These are phyloP conservation scores for Adelphocoris suturalis DNA, from an alignment of 2,888 invertebrate species.

Conservation along the genomic window DNA sequence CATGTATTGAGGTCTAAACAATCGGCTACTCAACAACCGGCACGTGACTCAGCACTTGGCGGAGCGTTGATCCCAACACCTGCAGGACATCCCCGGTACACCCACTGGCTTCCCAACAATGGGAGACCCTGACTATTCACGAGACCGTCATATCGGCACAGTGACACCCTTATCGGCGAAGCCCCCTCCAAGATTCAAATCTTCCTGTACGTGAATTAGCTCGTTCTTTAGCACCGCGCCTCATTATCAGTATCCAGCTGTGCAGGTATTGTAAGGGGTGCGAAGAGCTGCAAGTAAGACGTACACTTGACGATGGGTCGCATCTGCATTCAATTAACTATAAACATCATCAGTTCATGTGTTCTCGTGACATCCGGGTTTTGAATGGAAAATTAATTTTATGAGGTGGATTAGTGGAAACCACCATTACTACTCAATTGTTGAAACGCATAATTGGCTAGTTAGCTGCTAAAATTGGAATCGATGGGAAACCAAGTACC, in stretches of 20 bases:
- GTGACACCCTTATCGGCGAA: slow-evolving; percentile 44
- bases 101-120: slow-evolving; percentile 53
- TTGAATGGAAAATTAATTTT: no score
- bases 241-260: not conserved
- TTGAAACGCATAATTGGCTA: no score
- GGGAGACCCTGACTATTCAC: not conserved
- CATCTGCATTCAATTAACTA: slow-evolving; percentile 13
- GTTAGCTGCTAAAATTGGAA: no score
- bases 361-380: not conserved
- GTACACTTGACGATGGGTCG: not conserved
- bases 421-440: no score
- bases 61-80: slow-evolving; percentile 50
- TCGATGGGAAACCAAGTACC: no score
- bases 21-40: no score
- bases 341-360: not conserved
- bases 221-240: not conserved
- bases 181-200: not conserved
- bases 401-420: no score
- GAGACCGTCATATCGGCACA: slow-evolving; percentile 28
- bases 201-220: not conserved
- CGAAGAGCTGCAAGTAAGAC: not conserved
- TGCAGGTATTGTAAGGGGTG: not conserved
- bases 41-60: slow-evolving; percentile 28
- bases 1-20: no score
- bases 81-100: not conserved